Evolutionary conservation across 2,888 invertebrate species (phyloP).

Genomic region (Dysmachus trigonus): DNA sequence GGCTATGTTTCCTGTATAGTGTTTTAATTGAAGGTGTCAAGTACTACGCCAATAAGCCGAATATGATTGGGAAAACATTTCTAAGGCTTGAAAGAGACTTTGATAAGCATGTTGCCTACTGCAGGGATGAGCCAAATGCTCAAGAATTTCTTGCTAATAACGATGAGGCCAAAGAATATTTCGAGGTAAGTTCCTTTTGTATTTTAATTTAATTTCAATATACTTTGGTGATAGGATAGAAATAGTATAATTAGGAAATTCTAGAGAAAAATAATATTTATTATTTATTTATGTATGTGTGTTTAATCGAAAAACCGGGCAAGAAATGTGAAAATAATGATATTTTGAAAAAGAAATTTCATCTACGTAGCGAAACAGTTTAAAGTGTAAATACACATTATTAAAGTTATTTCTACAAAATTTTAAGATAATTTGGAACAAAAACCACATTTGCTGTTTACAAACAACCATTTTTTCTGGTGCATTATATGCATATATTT

Average conservation of each 20-base stretch:
- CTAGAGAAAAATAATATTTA: too few relatives aligned
- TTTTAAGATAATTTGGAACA: too few relatives aligned
- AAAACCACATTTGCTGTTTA: too few relatives aligned
- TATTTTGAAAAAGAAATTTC: too few relatives aligned
- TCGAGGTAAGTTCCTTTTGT: conserved; percentile 72
- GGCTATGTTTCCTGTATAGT: conserved; percentile 65
- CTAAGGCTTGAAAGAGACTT: conserved; percentile 91
- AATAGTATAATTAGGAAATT: background rate
- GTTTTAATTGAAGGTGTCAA: conserved; percentile 91
- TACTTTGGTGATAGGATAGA: background rate
- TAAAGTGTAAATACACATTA: too few relatives aligned
- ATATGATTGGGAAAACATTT: conserved; percentile 88
- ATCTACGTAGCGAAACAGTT: too few relatives aligned
- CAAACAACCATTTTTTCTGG: too few relatives aligned
- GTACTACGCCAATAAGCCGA: conserved; percentile 89
- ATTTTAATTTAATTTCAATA: background rate
- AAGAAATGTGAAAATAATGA: too few relatives aligned
- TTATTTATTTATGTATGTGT: too few relatives aligned
- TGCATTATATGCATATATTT: too few relatives aligned
- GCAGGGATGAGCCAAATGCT: conserved; percentile 84
- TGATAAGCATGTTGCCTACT: conserved; percentile 92
- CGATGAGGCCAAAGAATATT: conserved; percentile 77
- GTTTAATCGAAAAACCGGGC: too few relatives aligned
- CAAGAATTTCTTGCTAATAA: conserved; percentile 80
- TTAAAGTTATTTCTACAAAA: too few relatives aligned